These are phyloP conservation scores for Lasioglossum morio DNA, from an alignment of 2,888 invertebrate species.

Conservation along the genomic window DNA sequence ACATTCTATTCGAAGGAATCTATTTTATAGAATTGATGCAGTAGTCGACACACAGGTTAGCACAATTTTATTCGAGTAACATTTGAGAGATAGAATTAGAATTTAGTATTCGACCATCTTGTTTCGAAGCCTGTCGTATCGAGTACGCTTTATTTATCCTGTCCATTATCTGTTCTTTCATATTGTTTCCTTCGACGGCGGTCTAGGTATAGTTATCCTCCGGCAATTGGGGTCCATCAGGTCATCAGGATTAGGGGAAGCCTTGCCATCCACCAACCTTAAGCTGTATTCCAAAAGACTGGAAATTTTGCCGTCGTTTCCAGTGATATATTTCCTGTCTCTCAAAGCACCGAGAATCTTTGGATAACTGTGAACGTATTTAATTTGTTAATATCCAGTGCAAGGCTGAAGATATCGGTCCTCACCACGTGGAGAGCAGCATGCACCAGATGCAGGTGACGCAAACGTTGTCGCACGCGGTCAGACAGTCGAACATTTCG, in stretches of 20 bases:
- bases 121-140: neutral
- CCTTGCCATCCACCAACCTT: neutral
- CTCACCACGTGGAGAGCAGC: constrained; percentile 74
- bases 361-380: constrained; percentile 37
- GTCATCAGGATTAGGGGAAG: neutral
- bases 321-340: constrained; percentile 15
- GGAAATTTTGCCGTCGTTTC: neutral
- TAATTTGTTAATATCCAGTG: neutral
- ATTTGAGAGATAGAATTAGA: neutral
- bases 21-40: neutral
- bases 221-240: neutral
- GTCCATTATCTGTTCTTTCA: neutral
- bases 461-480: constrained; percentile 73
- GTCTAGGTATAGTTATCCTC: neutral
- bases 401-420: neutral
- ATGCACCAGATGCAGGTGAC: constrained; percentile 76
- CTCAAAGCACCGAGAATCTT: neutral
- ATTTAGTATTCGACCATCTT: neutral
- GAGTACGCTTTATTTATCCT: neutral
- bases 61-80: neutral
- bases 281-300: neutral
- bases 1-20: neutral
- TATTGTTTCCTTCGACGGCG: neutral
- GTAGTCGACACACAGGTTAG: neutral
- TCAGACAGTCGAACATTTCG: constrained; percentile 73